A percentile compares a stretch with the other conserved stretches of the same genome.
phyloP scores from a whole-genome alignment of 2,113 vertebrate genomes.

The Macheiramphus alcinus region DNA sequence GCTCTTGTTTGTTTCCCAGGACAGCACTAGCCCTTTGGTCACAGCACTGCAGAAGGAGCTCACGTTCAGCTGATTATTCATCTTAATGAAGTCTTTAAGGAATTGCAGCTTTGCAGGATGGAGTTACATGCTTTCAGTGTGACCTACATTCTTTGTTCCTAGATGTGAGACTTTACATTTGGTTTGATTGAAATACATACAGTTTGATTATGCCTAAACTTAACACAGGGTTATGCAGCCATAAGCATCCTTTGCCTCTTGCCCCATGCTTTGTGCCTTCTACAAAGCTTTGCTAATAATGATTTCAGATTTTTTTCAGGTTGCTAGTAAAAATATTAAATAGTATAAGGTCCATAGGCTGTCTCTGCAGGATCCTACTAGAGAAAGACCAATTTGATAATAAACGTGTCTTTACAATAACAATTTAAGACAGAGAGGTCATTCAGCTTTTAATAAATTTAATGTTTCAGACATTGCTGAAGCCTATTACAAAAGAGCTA shows the following conservation, averaged over 20 bases:
- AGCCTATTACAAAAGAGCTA: not conserved
- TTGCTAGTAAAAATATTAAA: not conserved
- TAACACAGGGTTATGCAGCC: not conserved
- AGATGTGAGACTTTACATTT: conserved; percentile 41
- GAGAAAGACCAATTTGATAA: not conserved
- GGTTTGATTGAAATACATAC: conserved; percentile 10
- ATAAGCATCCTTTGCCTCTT: not conserved
- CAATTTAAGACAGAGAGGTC: not conserved
- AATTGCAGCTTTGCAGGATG: conserved; percentile 56
- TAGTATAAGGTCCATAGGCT: not conserved
- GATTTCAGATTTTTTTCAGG: not conserved
- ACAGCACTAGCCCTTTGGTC: conserved; percentile 23
- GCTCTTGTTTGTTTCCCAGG: conserved; percentile 35
- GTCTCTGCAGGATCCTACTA: not conserved
- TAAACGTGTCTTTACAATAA: not conserved
- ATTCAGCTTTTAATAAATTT: not conserved
- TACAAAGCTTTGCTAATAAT: not conserved
- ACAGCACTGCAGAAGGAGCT: conserved; percentile 42
- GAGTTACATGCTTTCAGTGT: conserved; percentile 56
- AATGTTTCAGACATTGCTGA: not conserved
- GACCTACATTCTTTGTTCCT: conserved; percentile 61
- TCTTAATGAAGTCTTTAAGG: conserved; percentile 61
- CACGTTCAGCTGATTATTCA: conserved; percentile 57
- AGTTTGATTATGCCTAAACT: not conserved
- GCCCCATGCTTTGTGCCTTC: not conserved